Evolutionary conservation across 1,140 invertebrate species (phyloP), one percentile per base, ranked within the genome.

Genomic region (Oedothorax gibbosus): DNA sequence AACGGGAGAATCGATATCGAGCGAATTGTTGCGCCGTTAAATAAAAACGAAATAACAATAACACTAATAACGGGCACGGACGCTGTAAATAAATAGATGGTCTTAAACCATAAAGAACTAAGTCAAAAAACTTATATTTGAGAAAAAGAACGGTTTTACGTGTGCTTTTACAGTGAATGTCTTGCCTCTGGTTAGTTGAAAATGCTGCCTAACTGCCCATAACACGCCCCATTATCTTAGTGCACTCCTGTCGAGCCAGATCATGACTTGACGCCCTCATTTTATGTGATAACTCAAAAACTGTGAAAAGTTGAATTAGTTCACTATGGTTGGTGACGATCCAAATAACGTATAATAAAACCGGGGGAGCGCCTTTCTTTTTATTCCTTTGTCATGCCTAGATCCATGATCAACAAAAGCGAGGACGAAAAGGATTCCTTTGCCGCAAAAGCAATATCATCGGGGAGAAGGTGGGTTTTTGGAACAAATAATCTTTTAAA

Each of bases 401-500:
- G 77, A 18, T 18, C 60, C 18, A 71, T 69, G 66, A 83, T 75
- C 72, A 84, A 84, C 81, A 84, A 84, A 84, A 84, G 81, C 50
- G 81, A 84, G 76, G 62, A 60, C 53, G 51, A n/a, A 50, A 20
- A 73, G 73, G 73, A 73, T 72, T 68, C 68, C 72, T 82, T 82
- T 66, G 72, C 81, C 81, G 72, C 81, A 84, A 84, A 84, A 84
- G 81, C 81, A 84, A 84, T 84, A 84, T 84, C 81, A 84, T 50
- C 71, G 56, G 20, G 56, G 65, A 50, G 0, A 68, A 57, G 15
- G 56, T 18, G 62, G 50, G 62, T 50, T 84, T 84, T 72, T 76
- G 81, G 81, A 84, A 84, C 81, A 84, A 84, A 84, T 84, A 84
- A 84, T 84, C 81, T 84, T 84, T 84, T 84, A 84, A 84, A 84